Evolutionary conservation across 2,797 vertebrate species (phyloP).

Genomic region (Yasuhikotakia modesta): DNA sequence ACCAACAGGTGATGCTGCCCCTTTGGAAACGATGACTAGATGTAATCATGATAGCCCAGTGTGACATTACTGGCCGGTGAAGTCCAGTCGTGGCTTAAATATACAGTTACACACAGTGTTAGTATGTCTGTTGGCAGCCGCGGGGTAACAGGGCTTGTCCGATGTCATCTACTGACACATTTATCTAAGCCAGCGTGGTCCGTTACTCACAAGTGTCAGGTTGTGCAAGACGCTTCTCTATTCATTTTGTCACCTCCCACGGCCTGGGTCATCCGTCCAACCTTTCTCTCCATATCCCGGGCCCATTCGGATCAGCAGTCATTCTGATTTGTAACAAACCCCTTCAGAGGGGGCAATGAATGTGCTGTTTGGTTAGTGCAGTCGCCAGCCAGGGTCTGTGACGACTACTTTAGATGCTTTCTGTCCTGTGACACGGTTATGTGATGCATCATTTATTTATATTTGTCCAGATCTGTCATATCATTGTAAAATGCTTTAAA

Average conservation of each 20-base stretch:
- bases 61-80: slow-evolving; percentile 39
- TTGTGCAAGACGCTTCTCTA: slow-evolving; percentile 38
- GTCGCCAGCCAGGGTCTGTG: not conserved
- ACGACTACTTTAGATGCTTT: not conserved
- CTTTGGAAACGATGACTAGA: slow-evolving; percentile 58
- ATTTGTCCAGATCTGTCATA: not conserved
- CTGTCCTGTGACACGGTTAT: not conserved
- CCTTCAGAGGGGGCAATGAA: not conserved
- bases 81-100: slow-evolving; percentile 27
- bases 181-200: slow-evolving; percentile 30
- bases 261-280: slow-evolving; percentile 6
- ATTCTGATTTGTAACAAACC: slow-evolving; percentile 32
- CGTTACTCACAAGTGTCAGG: slow-evolving; percentile 44
- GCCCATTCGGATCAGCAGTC: slow-evolving; percentile 16
- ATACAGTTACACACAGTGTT: slow-evolving; percentile 51
- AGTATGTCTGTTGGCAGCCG: slow-evolving; percentile 49
- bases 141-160: slow-evolving; percentile 36
- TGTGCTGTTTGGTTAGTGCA: slow-evolving; percentile 16
- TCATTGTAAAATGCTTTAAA: no score
- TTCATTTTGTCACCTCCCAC: slow-evolving; percentile 51
- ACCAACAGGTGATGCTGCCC: slow-evolving; percentile 49
- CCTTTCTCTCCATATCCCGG: not conserved
- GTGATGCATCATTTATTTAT: not conserved
- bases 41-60: slow-evolving; percentile 55
- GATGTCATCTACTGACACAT: slow-evolving; percentile 42